These are phyloP conservation scores for Melanostoma scalare DNA, from an alignment of 2,888 invertebrate genomes.

Conservation along the genomic window DNA sequence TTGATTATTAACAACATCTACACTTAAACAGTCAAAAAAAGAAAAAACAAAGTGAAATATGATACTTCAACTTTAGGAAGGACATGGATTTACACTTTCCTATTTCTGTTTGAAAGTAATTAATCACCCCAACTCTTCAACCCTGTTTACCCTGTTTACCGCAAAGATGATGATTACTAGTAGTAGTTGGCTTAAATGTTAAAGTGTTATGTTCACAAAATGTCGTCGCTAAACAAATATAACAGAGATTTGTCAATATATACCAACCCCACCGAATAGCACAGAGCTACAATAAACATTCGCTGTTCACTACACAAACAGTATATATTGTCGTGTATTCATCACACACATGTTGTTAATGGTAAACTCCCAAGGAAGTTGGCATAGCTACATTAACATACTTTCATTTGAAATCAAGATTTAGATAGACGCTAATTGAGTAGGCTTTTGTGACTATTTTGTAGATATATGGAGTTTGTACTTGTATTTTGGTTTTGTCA, in stretches of 20 bases:
- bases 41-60: constrained; percentile 30
- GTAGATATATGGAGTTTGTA: no score
- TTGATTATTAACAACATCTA: background rate
- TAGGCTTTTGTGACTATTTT: constrained; percentile 1
- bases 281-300: constrained; percentile 13
- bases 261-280: constrained; percentile 12
- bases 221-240: constrained; percentile 63
- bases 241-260: constrained; percentile 55
- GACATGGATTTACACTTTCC: constrained; percentile 23
- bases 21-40: constrained; percentile 4
- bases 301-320: background rate
- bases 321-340: constrained; percentile 10
- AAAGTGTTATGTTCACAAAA: constrained; percentile 70
- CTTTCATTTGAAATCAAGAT: constrained; percentile 23
- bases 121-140: constrained; percentile 21
- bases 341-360: constrained; percentile 17
- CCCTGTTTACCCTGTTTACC: background rate
- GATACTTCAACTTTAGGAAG: constrained; percentile 27
- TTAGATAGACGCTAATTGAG: constrained; percentile 35
- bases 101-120: constrained; percentile 46
- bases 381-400: constrained; percentile 13
- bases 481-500: no score
- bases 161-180: constrained; percentile 39
- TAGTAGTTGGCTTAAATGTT: constrained; percentile 61
- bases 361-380: constrained; percentile 32